Evolutionary conservation across 2,113 vertebrate genomes (phyloP), one percentile per base, ranked within the genome.

Genomic region (Cairina moschata): DNA sequence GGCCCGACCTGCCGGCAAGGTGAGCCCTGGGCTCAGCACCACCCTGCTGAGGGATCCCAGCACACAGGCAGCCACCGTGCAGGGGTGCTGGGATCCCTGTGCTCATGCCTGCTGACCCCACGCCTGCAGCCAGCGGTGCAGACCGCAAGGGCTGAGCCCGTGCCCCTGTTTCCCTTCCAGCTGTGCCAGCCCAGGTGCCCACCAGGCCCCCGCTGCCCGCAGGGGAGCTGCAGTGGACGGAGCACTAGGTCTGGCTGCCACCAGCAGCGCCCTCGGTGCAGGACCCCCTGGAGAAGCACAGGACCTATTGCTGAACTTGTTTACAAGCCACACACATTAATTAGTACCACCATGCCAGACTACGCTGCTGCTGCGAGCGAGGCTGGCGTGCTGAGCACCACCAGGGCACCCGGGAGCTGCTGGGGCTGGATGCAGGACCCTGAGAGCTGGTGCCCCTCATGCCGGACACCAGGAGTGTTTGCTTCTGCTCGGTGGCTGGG

Each of bases 1-100:
- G 99, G 99, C 18, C 93, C 96, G 20, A 98, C 88, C 0, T 99
- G 99, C 88, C 97, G 69, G 42, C 98, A 99, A 98, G 99, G 99
- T 98, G 90, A 95, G 7, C 40, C 3, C 2, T 1, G 0, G 21
- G 56, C 1, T 3, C 68, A 2, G 25, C 1, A 9, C 17, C n/a
- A 1, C 87, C 28, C 73, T 2, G 42, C 66, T 0, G 66, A 8
- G 46, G 67, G 3, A 9, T 10, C 25, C 12, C 2, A 0, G 10
- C 0, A 29, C n/a, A 34, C 12, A 21, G 1, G 40, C 31, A 4
- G 3, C 18, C 5, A 28, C 46, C 13, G 78, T 6, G 0, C 5
- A 13, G 71, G 74, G 38, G 21, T 32, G 69, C 38, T 13, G 40
- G 1, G 40, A 68, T 4, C 0, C 13, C 62, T 0, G 0, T 22